Evolutionary conservation across 53 echinoderm and acorn worm genomes (phyloP).

Genomic region (Holothuria scabra): DNA sequence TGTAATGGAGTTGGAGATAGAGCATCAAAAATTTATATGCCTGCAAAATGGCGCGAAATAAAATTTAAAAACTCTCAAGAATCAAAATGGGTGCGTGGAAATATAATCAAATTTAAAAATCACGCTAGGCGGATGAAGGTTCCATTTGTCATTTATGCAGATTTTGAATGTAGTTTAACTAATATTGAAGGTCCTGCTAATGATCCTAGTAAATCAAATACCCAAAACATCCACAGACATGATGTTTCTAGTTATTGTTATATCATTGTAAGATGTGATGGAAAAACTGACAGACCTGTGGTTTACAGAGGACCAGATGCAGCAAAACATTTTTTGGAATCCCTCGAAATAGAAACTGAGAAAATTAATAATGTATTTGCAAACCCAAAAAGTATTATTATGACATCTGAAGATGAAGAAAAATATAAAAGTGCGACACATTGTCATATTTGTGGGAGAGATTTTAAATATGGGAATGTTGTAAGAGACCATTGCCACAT

Average conservation of each 20-base stretch:
- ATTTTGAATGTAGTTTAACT: too few relatives aligned
- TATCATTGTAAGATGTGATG: too few relatives aligned
- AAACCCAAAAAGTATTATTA: not conserved
- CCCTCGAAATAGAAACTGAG: too few relatives aligned
- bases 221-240: too few relatives aligned
- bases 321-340: too few relatives aligned
- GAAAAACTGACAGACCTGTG: too few relatives aligned
- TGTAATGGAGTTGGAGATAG: conserved; percentile 2
- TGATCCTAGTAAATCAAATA: too few relatives aligned
- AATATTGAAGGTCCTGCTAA: too few relatives aligned
- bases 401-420: not conserved
- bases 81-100: conserved; percentile 1
- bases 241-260: too few relatives aligned
- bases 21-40: not conserved
- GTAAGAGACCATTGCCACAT: conserved; percentile 6
- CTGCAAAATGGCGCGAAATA: conserved; percentile 2
- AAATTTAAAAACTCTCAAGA: not conserved
- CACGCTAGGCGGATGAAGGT: not conserved
- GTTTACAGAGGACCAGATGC: too few relatives aligned
- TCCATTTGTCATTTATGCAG: too few relatives aligned
- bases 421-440: not conserved
- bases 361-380: conserved; percentile 1
- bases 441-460: not conserved
- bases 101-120: not conserved
- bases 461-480: conserved; percentile 4